phyloP scores from a whole-genome alignment of 2,888 invertebrate genomes.

The Noctua janthina region DNA sequence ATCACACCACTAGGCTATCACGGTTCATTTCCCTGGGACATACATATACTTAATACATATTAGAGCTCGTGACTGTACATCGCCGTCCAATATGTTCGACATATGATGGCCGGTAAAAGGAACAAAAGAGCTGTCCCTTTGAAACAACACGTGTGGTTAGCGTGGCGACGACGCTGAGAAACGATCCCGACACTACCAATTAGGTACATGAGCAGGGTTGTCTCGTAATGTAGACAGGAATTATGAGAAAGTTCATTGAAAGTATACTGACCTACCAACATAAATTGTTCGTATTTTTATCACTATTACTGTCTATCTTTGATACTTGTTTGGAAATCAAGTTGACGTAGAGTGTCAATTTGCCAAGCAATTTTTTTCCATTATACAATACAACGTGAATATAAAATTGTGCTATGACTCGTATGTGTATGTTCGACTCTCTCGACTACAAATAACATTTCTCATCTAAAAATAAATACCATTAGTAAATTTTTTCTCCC shows the following conservation, averaged over 20 bases:
- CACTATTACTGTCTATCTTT: neutral
- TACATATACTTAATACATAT: too few species aligned
- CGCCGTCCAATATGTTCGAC: slow-evolving; percentile 71
- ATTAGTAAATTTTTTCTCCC: slow-evolving; percentile 1
- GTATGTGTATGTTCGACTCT: too few species aligned
- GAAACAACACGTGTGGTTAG: slow-evolving; percentile 77
- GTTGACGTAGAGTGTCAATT: neutral
- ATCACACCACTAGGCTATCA: too few species aligned
- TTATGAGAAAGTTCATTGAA: neutral
- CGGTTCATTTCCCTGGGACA: neutral
- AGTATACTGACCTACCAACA: neutral
- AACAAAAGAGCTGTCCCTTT: slow-evolving; percentile 74
- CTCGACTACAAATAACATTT: neutral
- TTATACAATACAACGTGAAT: neutral
- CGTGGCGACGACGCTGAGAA: slow-evolving; percentile 72
- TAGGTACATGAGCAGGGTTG: slow-evolving; percentile 67
- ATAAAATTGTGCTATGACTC: neutral
- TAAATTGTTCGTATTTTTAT: neutral
- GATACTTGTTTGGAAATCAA: neutral
- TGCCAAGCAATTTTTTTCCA: neutral
- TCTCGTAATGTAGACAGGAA: neutral
- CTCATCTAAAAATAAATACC: neutral
- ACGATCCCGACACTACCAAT: slow-evolving; percentile 70
- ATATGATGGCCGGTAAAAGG: slow-evolving; percentile 77
- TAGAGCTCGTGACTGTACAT: slow-evolving; percentile 8